phyloP scores from a whole-genome alignment of 2,113 vertebrate species.

The Murina feae region DNA sequence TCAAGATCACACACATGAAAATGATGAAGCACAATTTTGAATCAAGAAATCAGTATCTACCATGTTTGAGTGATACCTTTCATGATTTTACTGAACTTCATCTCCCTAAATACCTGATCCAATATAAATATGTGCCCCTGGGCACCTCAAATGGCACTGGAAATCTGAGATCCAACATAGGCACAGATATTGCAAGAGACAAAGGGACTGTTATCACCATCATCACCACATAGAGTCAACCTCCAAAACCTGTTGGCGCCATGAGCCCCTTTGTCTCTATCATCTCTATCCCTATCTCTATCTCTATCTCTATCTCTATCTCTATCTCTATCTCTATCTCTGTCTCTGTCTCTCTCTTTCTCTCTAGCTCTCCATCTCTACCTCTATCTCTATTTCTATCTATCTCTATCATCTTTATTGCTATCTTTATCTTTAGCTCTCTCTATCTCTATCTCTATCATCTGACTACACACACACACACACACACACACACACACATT shows the following conservation, averaged over 20 bases:
- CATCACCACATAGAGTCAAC: background rate
- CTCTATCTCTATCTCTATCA: too few relatives aligned
- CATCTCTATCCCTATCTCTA: background rate
- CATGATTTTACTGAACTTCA: background rate
- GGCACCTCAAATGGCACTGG: background rate
- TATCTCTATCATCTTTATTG: too few relatives aligned
- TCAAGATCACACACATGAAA: background rate
- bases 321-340: background rate
- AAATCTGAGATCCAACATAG: background rate
- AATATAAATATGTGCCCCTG: background rate
- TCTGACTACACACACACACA: background rate
- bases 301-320: background rate
- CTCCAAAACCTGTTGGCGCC: background rate
- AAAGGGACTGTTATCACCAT: background rate
- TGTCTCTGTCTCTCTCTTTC: background rate
- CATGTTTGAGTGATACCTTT: background rate
- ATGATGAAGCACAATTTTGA: background rate
- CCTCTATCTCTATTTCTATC: background rate
- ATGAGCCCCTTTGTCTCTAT: background rate
- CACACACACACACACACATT: background rate
- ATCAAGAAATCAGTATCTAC: background rate
- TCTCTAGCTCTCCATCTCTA: background rate
- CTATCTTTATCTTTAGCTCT: background rate
- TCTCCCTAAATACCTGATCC: background rate
- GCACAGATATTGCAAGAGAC: background rate